These are phyloP conservation scores for Catostomus latipinnis DNA, from an alignment of 2,797 vertebrate genomes.

Conservation along the genomic window DNA sequence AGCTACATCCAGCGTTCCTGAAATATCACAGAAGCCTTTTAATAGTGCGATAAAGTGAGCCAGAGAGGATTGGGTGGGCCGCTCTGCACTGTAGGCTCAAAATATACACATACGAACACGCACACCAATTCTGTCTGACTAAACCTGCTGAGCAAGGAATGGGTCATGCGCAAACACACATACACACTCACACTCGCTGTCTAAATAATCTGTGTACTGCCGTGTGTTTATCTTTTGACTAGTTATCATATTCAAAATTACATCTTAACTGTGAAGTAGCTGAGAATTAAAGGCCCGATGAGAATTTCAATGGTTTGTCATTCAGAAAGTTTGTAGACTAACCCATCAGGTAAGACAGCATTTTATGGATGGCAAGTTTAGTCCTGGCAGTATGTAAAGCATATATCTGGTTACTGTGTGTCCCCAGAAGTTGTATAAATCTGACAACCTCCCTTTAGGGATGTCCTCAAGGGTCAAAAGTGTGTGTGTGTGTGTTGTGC, in stretches of 20 bases:
- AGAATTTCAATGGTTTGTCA: too few relatives aligned
- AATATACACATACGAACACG: slow-evolving; percentile 24
- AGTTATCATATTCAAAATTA: not conserved
- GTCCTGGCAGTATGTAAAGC: not conserved
- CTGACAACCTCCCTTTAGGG: too few relatives aligned
- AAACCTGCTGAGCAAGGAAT: slow-evolving; percentile 40
- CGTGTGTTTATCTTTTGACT: too few relatives aligned
- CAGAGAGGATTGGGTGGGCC: slow-evolving; percentile 47
- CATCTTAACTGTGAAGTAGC: not conserved
- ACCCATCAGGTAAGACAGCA: slow-evolving; percentile 9
- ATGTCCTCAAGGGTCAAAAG: too few relatives aligned
- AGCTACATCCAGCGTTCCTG: slow-evolving; percentile 41
- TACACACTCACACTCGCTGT: not conserved
- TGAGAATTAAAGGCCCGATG: not conserved
- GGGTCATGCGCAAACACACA: slow-evolving; percentile 17
- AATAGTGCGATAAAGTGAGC: slow-evolving; percentile 43
- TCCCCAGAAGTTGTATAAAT: too few relatives aligned
- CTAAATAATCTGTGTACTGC: too few relatives aligned
- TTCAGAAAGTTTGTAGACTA: not conserved
- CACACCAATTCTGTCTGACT: slow-evolving; percentile 14
- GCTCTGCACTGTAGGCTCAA: slow-evolving; percentile 14
- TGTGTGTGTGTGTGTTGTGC: not conserved
- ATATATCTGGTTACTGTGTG: not conserved
- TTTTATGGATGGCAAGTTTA: slow-evolving; percentile 24
- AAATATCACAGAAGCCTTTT: slow-evolving; percentile 52